These are phyloP conservation scores for Nymphalis c-album DNA, from an alignment of 2,888 invertebrate species.

Conservation along the genomic window DNA sequence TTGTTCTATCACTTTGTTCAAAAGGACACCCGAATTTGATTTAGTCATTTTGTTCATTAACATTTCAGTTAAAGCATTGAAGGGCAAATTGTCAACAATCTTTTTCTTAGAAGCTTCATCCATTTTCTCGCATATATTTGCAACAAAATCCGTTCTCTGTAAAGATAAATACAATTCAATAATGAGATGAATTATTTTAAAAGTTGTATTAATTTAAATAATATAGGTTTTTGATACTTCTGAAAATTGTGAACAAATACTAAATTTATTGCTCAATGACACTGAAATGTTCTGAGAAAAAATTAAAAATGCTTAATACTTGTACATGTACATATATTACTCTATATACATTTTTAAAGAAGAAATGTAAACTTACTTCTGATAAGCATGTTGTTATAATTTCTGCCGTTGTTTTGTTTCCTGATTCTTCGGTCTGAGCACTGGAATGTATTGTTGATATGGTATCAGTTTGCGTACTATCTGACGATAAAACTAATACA, in stretches of 20 bases:
- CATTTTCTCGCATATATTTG: slow-evolving; percentile 50
- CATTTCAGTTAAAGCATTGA: slow-evolving; percentile 42
- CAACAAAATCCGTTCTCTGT: slow-evolving; percentile 63
- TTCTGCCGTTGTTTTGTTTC: slow-evolving; percentile 54
- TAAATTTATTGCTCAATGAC: background rate
- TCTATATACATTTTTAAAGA: too few species aligned
- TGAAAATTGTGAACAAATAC: too few species aligned
- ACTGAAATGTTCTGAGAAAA: background rate
- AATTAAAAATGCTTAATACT: too few species aligned
- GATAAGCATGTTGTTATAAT: slow-evolving; percentile 54
- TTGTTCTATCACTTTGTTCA: slow-evolving; percentile 50
- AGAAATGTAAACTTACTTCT: slow-evolving; percentile 52
- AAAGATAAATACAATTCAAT: slow-evolving; percentile 38
- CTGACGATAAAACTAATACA: slow-evolving; percentile 34
- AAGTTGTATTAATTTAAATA: too few species aligned
- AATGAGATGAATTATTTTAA: too few species aligned
- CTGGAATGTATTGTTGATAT: slow-evolving; percentile 38
- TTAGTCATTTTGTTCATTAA: slow-evolving; percentile 50
- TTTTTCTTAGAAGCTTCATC: slow-evolving; percentile 48
- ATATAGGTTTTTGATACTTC: too few species aligned
- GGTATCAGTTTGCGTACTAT: slow-evolving; percentile 45
- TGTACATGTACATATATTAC: too few species aligned
- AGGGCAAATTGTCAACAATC: slow-evolving; percentile 53
- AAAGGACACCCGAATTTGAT: slow-evolving; percentile 42
- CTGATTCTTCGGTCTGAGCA: slow-evolving; percentile 60